A percentile compares a stretch with the other conserved stretches of the same genome.
Evolutionary conservation across 2,113 vertebrate species (phyloP).

Genomic region (Austrofundulus limnaeus): DNA sequence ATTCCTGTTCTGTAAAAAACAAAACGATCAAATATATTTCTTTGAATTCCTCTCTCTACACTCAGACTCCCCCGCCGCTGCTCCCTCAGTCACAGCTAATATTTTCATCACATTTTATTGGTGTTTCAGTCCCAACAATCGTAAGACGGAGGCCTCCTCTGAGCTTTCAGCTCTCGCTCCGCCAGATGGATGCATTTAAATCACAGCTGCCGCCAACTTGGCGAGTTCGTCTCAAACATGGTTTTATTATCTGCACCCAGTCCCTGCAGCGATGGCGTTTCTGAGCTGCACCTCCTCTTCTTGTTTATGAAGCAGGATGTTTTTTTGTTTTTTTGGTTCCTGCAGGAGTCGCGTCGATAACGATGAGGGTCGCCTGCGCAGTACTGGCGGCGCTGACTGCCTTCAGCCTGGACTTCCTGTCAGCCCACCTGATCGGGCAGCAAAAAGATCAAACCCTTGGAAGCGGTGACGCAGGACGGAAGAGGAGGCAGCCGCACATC

Average conservation of each 20-base stretch:
- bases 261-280: slow-evolving; percentile 18
- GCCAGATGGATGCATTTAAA: slow-evolving; percentile 51
- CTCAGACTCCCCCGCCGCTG: background rate
- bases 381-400: slow-evolving; percentile 72
- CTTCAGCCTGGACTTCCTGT: slow-evolving; percentile 81
- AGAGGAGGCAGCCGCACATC: slow-evolving; percentile 85
- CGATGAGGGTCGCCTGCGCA: slow-evolving; percentile 33
- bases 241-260: slow-evolving; percentile 36
- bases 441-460: slow-evolving; percentile 45
- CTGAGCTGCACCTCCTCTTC: background rate
- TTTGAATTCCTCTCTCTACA: no score
- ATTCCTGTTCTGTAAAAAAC: no score
- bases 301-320: background rate
- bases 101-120: slow-evolving; percentile 3
- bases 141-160: slow-evolving; percentile 29
- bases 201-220: slow-evolving; percentile 39
- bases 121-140: background rate
- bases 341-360: slow-evolving; percentile 17
- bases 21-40: no score
- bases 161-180: no score
- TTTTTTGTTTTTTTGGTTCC: background rate
- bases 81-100: background rate
- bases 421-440: slow-evolving; percentile 76
- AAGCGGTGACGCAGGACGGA: slow-evolving; percentile 41
- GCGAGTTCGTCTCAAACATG: slow-evolving; percentile 37